phyloP scores from a whole-genome alignment of 2,888 invertebrate species.

The Cloeon dipterum region DNA sequence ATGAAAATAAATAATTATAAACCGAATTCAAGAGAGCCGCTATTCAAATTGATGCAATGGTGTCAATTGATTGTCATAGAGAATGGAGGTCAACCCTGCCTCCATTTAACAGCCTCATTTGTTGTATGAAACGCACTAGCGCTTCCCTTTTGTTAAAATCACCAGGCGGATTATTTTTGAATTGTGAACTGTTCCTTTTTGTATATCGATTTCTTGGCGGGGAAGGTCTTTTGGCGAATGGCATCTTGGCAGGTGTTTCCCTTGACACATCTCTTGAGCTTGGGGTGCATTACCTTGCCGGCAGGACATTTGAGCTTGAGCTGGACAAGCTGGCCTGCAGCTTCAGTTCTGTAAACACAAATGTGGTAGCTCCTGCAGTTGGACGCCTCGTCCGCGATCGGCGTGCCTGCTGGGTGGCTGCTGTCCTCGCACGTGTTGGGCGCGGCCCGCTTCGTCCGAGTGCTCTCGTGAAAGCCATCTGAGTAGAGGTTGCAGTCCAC shows the following conservation, averaged over 20 bases:
- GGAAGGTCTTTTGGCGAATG: too few relatives aligned
- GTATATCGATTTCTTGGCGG: too few relatives aligned
- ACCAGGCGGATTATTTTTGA: too few relatives aligned
- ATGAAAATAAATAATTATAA: too few relatives aligned
- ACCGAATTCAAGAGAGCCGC: too few relatives aligned
- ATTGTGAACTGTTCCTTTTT: too few relatives aligned
- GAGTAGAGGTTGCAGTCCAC: constrained; percentile 1
- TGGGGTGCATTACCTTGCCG: constrained; percentile 2
- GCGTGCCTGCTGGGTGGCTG: not conserved
- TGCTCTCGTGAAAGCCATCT: not conserved
- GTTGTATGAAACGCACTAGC: too few relatives aligned
- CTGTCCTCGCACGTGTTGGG: not conserved
- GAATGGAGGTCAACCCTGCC: too few relatives aligned
- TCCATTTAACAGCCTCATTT: too few relatives aligned
- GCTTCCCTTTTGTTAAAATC: too few relatives aligned
- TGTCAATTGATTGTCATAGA: too few relatives aligned
- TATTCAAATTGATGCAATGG: too few relatives aligned
- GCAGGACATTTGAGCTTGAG: not conserved
- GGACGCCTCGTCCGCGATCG: not conserved
- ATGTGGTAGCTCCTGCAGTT: not conserved
- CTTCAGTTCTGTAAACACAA: not conserved
- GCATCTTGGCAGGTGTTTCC: not conserved
- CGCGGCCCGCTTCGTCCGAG: not conserved
- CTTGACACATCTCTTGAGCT: not conserved
- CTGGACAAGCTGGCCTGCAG: not conserved